Evolutionary conservation across 2,797 vertebrate species (phyloP), one percentile per base, ranked within the genome.

Genomic region (Sebastes matsubarae): DNA sequence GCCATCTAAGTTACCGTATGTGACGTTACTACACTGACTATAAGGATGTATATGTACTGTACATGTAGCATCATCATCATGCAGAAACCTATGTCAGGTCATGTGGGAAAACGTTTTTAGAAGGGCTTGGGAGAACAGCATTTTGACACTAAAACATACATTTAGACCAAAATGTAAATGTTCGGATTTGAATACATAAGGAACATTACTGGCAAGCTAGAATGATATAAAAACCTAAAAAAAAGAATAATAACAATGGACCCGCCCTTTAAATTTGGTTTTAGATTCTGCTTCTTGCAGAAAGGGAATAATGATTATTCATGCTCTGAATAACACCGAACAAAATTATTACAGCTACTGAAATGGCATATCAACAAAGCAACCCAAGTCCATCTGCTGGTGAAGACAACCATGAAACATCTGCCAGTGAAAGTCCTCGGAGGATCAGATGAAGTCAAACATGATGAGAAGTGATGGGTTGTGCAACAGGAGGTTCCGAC

Each of bases 91-190:
- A 46, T 0, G 0, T 46, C 42, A 46, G 42, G 42, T 46, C 0
- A 0, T 3, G 0, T 18, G 38, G 38, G 14, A 42, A 42, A 42
- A 0, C 0, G 5, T 42, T 42, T 42, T 42, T 0, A 16, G 14
- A 42, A 46, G 16, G 42, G 16, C 42, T 46, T 46, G 16, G 3
- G 0, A 46, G 1, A 18, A 38, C 4, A 42, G 38, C 38, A 42
- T 42, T 42, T 42, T 42, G 38, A 42, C 14, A 16, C 6, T 42
- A 42, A 42, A 36, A 42, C 38, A 16, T 16, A 46, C 42, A 3
- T 42, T 34, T 10, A 18, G 7, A 46, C 42, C 42, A 46, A 46
- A 46, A 46, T 46, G 0, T 46, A 46, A 46, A 46, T 46, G 42
- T 46, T 46, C 42, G 3, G 42, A 46, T 46, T 46, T 46, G 0